A percentile compares a stretch with the other conserved stretches of the same genome.
phyloP scores from a whole-genome alignment of 2,113 vertebrate species.

The Burhinus bistriatus region DNA sequence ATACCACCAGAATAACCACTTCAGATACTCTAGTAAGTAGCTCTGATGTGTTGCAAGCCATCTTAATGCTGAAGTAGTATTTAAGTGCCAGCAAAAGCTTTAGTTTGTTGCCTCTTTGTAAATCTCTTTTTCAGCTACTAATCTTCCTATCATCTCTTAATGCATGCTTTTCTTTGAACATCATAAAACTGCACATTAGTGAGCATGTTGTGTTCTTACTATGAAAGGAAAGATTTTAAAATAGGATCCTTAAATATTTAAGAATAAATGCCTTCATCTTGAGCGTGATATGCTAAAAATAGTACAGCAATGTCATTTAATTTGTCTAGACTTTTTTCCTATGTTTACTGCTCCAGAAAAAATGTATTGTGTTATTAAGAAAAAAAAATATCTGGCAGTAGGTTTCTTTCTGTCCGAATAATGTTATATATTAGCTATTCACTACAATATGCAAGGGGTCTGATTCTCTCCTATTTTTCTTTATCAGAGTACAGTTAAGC shows the following conservation, averaged over 20 bases:
- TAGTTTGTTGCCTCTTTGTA: slow-evolving; percentile 19
- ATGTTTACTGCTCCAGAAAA: slow-evolving; percentile 14
- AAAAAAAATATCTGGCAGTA: background rate
- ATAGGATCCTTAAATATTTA: slow-evolving; percentile 24
- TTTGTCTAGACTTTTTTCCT: background rate
- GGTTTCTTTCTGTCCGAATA: background rate
- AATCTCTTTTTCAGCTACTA: slow-evolving; percentile 1
- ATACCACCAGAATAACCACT: slow-evolving; percentile 76
- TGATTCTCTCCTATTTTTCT: background rate
- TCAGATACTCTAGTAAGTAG: slow-evolving; percentile 80
- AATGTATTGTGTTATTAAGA: background rate
- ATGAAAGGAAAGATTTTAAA: background rate
- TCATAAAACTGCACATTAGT: background rate
- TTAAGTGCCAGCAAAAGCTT: background rate
- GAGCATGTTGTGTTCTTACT: background rate
- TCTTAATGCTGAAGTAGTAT: slow-evolving; percentile 1
- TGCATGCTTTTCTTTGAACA: slow-evolving; percentile 39
- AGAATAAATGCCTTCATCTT: background rate
- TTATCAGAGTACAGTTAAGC: background rate
- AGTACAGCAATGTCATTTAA: background rate
- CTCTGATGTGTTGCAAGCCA: slow-evolving; percentile 6
- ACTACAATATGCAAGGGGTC: background rate
- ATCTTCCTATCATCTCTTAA: background rate
- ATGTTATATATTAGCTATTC: background rate
- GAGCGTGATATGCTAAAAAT: background rate